Evolutionary conservation across 2,113 vertebrate species (phyloP).

Genomic region (Aplodontia rufa): DNA sequence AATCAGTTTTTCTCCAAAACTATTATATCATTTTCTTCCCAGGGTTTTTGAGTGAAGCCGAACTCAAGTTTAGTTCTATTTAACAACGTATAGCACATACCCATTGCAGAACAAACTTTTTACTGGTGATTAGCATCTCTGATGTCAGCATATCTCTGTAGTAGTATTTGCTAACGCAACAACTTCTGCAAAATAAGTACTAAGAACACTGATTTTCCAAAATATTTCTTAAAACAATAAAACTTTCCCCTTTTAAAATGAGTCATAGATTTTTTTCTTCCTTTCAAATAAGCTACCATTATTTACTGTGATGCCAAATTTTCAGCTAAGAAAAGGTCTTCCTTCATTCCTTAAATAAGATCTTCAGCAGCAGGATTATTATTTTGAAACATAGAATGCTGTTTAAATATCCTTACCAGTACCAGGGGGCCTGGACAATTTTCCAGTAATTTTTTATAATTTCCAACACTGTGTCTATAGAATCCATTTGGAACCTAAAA

Average conservation of each 20-base stretch:
- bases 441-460: conserved; percentile 33
- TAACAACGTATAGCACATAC: background rate
- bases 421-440: background rate
- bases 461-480: background rate
- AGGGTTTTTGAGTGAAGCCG: background rate
- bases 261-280: background rate
- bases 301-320: background rate
- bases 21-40: background rate
- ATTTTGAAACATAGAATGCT: background rate
- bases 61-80: conserved; percentile 27
- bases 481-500: conserved; percentile 16
- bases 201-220: background rate
- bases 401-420: background rate
- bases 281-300: background rate
- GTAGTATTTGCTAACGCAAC: background rate
- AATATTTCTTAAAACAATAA: background rate
- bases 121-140: background rate
- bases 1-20: background rate
- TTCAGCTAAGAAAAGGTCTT: background rate
- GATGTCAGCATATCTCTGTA: background rate
- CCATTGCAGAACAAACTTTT: background rate
- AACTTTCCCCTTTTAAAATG: background rate
- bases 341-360: background rate
- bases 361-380: background rate
- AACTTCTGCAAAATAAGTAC: background rate